Base-by-base conservation (phyloP, 2,113 vertebrate genomes). In the Malurus alboscapulatus region DNA sequence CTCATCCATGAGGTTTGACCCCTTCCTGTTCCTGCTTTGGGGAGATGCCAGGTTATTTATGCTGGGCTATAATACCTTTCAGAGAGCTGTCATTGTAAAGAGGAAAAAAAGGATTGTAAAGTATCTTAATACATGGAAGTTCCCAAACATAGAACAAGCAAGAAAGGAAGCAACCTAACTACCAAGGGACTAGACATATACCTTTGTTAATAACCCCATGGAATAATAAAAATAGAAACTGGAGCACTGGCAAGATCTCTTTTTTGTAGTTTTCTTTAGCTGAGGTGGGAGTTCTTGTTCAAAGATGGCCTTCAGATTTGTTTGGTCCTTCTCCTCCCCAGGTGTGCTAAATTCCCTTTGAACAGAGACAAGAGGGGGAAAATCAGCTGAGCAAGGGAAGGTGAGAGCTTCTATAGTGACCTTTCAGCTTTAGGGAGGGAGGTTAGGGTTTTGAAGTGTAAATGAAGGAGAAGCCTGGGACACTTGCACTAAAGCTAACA, bases 171-270 rank as follows among this genome's bases (percentile, higher is more conserved):
- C 65, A 93, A 53, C 40, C 11, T 22, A 53, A 25, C 1, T 30
- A n/a, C 81, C 57, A 40, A 61, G 68, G 69, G 69, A 61, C 17
- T 65, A 73, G 81, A 71, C 8, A 1, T 83, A 69, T 77, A 88
- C 80, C 69, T 92, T 84, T 87, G 68, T 81, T 90, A 76, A 88
- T 36, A 78, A 87, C 34, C 32, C 73, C 53, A 5, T 25, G 5
- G 86, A 94, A 80, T 42, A 96, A 94, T 91, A 92, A 96, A 94
- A 88, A 36, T 26, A 48, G 68, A 91, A 94, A 82, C 10, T 13
- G 61, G 58, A 59, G 48, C 24, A 12, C 15, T 51, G 27, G 19
- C 40, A 93, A 22, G 50, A 84, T 47, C 55, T 94, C 45, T 90
- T 36, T 62, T 92, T 91, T 80, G 29, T 72, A 38, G 17, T 48